A percentile compares a stretch with the other conserved stretches of the same genome.
Conservation (phyloP, 1,140 invertebrate genomes). For the Ceratitis capitata region DNA sequence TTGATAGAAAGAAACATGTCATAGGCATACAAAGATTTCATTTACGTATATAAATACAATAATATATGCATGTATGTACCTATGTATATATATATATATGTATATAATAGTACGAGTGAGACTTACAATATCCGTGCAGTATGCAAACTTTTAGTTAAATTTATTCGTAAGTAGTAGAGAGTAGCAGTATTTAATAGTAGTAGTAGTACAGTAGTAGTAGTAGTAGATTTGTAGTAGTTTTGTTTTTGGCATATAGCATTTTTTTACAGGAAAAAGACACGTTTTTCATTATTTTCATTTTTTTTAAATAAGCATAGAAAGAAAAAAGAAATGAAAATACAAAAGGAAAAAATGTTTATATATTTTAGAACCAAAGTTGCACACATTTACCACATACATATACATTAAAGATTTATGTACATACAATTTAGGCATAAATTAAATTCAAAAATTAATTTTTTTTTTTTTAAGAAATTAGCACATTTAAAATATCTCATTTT, state of each 20-base stretch:
- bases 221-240: slow-evolving; percentile 21
- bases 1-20: not conserved
- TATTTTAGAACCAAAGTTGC: slow-evolving; percentile 21
- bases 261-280: slow-evolving; percentile 36
- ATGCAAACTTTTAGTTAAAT: slow-evolving; percentile 61
- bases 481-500: not conserved
- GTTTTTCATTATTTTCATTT: no score
- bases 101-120: slow-evolving; percentile 40
- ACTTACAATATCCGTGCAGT: slow-evolving; percentile 66
- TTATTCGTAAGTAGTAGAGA: slow-evolving; percentile 41
- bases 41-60: not conserved
- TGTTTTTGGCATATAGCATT: slow-evolving; percentile 39
- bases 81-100: slow-evolving; percentile 17
- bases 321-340: slow-evolving; percentile 34
- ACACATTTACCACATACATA: slow-evolving; percentile 30
- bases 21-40: not conserved
- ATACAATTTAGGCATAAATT: slow-evolving; percentile 18
- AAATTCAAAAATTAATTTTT: not conserved
- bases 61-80: not conserved
- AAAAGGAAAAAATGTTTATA: slow-evolving; percentile 22
- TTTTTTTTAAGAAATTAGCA: not conserved
- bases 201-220: slow-evolving; percentile 36
- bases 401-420: no score
- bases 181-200: slow-evolving; percentile 29
- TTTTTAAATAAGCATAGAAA: slow-evolving; percentile 32